Conservation (phyloP, 1,140 invertebrate species). For the Euwallacea similis region DNA sequence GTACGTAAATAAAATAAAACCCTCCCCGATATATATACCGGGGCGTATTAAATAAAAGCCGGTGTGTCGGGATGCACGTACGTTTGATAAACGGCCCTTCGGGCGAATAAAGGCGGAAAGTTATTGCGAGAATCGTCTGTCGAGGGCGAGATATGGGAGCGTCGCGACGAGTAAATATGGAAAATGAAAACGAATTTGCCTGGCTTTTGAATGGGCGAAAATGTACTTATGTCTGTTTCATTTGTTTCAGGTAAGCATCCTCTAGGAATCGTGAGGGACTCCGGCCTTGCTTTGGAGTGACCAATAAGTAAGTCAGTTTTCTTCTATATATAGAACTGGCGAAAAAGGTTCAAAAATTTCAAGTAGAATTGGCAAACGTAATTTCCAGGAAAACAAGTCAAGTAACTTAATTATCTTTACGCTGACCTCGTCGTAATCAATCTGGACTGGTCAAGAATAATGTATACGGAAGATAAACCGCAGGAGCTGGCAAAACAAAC, state of each 20-base stretch:
- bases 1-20: constrained; percentile 32
- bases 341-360: too few species aligned
- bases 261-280: not conserved
- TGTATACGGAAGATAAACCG: constrained; percentile 29
- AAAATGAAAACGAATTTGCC: constrained; percentile 10
- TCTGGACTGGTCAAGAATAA: constrained; percentile 18
- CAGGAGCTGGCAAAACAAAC: constrained; percentile 20
- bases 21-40: constrained; percentile 12
- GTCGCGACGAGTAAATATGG: constrained; percentile 12
- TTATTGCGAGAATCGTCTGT: constrained; percentile 20
- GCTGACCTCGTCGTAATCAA: constrained; percentile 31
- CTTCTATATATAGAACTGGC: too few species aligned
- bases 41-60: constrained; percentile 27
- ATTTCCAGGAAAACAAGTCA: too few species aligned
- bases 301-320: too few species aligned
- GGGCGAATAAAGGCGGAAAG: constrained; percentile 15
- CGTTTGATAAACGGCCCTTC: constrained; percentile 23
- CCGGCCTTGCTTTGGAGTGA: too few species aligned
- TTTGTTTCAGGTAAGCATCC: constrained; percentile 10
- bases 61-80: constrained; percentile 16
- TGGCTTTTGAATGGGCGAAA: not conserved
- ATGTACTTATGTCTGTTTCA: constrained; percentile 4
- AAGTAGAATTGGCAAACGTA: too few species aligned
- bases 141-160: constrained; percentile 6
- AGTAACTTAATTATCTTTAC: not conserved